These are phyloP conservation scores for Amiota minor DNA, from an alignment of 2,888 invertebrate genomes.

Conservation along the genomic window DNA sequence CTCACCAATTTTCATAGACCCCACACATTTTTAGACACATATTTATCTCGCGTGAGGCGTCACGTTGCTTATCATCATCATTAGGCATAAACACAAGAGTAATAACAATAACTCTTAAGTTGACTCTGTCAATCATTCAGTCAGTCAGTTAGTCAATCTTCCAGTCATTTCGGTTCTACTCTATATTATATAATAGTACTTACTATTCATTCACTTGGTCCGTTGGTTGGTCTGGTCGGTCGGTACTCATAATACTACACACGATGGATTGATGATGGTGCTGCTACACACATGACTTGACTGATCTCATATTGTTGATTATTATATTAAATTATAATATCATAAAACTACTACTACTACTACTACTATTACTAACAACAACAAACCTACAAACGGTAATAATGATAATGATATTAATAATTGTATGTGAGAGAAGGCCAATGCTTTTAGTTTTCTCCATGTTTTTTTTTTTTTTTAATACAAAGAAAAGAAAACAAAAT, in stretches of 20 bases:
- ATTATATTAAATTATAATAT: constrained; percentile 23
- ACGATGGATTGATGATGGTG: neutral
- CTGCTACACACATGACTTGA: constrained; percentile 20
- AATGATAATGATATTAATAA: neutral
- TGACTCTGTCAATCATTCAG: neutral
- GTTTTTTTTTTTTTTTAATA: too few species aligned
- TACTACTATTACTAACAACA: constrained; percentile 10
- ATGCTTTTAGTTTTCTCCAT: too few species aligned
- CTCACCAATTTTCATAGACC: too few species aligned
- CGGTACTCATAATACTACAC: too few species aligned
- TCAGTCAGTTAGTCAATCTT: constrained; percentile 5
- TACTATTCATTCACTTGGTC: too few species aligned
- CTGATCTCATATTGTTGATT: constrained; percentile 26
- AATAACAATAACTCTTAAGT: too few species aligned
- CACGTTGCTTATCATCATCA: constrained; percentile 57
- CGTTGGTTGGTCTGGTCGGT: too few species aligned
- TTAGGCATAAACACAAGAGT: constrained; percentile 40
- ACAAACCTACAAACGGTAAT: neutral
- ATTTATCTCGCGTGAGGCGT: constrained; percentile 63
- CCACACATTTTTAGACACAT: constrained; percentile 28
- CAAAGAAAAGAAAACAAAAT: neutral
- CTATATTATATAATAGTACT: too few species aligned
- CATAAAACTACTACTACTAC: constrained; percentile 32
- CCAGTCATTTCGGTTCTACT: neutral
- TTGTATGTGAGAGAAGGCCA: neutral